Percentiles rank a stretch among this genome's conserved stretches.
Evolutionary conservation across 2,113 vertebrate genomes (phyloP).

Genomic region (Bolborhynchus lineola): DNA sequence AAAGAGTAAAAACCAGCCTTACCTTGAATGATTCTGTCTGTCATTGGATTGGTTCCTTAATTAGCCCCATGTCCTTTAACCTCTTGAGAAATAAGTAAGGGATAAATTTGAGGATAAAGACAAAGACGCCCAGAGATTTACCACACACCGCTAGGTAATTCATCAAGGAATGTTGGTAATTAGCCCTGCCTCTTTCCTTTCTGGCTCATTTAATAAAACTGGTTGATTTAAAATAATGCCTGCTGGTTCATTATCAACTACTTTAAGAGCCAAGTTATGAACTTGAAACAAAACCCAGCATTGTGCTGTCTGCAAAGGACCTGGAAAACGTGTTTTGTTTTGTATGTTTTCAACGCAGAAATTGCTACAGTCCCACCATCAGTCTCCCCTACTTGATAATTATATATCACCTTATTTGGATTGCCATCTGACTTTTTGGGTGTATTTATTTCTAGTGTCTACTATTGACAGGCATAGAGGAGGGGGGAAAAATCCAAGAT

Average conservation of each 20-base stretch:
- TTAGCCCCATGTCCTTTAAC: constrained; percentile 88
- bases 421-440: constrained; percentile 23
- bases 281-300: constrained; percentile 77
- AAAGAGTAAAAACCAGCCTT: constrained; percentile 76
- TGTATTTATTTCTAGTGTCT: constrained; percentile 45
- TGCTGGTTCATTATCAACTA: constrained; percentile 85
- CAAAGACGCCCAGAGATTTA: constrained; percentile 83
- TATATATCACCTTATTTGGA: constrained; percentile 57
- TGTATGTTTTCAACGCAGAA: neutral
- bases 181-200: constrained; percentile 89
- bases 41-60: constrained; percentile 82
- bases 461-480: neutral
- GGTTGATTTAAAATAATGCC: constrained; percentile 85
- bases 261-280: constrained; percentile 75
- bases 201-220: constrained; percentile 83
- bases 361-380: neutral
- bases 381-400: constrained; percentile 8
- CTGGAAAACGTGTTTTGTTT: constrained; percentile 13
- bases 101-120: constrained; percentile 89
- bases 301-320: constrained; percentile 61
- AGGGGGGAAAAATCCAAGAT: neutral
- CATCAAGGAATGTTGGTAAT: constrained; percentile 92
- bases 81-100: constrained; percentile 89
- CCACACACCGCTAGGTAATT: constrained; percentile 92
- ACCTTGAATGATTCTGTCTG: constrained; percentile 86